A percentile compares a stretch with the other conserved stretches of the same genome.
phyloP scores from a whole-genome alignment of 2,797 vertebrate genomes.

The Siniperca scherzeri region DNA sequence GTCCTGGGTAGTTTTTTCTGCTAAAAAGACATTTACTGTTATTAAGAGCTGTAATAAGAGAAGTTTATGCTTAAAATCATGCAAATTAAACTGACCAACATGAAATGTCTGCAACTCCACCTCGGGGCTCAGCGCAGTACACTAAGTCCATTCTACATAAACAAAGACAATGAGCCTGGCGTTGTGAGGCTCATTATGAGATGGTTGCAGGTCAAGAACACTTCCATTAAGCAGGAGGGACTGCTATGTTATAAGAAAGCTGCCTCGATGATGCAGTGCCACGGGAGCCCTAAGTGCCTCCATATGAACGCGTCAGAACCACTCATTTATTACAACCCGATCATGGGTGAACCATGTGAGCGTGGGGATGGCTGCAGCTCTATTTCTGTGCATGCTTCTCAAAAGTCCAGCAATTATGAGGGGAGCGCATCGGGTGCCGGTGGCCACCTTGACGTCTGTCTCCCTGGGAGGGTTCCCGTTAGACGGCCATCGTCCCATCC shows the following conservation, averaged over 20 bases:
- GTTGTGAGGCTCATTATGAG: constrained; percentile 68
- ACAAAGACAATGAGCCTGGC: constrained; percentile 78
- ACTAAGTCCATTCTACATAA: constrained; percentile 60
- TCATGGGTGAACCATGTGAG: constrained; percentile 85
- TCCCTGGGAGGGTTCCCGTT: constrained; percentile 84
- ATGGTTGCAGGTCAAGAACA: constrained; percentile 84
- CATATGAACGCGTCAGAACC: constrained; percentile 86
- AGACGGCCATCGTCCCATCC: constrained; percentile 78
- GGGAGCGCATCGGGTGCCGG: constrained; percentile 82
- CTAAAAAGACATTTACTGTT: constrained; percentile 59
- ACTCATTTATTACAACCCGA: constrained; percentile 88
- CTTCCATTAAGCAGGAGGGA: constrained; percentile 81
- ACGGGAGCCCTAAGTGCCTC: constrained; percentile 83
- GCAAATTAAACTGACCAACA: constrained; percentile 68
- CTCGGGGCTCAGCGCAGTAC: constrained; percentile 37
- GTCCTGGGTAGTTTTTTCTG: not conserved
- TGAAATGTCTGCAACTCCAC: constrained; percentile 65
- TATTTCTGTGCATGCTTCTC: constrained; percentile 85
- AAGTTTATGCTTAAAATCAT: constrained; percentile 56
- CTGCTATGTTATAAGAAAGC: constrained; percentile 79
- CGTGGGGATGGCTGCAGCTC: constrained; percentile 81
- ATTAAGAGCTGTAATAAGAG: constrained; percentile 61
- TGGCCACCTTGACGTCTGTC: constrained; percentile 89
- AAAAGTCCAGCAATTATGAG: constrained; percentile 89
- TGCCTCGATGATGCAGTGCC: constrained; percentile 77